Percentiles rank a stretch among this genome's conserved stretches.
phyloP scores from a whole-genome alignment of 2,797 vertebrate species.

The Chelon auratus region DNA sequence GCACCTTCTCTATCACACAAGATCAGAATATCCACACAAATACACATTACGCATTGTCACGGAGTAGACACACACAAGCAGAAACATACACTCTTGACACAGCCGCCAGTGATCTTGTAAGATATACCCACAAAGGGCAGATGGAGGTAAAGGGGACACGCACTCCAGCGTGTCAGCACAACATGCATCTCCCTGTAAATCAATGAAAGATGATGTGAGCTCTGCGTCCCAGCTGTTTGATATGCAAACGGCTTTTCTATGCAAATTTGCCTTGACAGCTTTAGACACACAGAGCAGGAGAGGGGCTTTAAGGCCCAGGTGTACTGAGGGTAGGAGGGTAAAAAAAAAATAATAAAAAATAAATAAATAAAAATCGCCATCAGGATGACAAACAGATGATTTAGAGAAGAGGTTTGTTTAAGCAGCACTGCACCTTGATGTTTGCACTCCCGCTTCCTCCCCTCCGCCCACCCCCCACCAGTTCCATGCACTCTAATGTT shows the following conservation, averaged over 20 bases:
- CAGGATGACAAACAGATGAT: constrained; percentile 37
- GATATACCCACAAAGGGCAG: constrained; percentile 81
- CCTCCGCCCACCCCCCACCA: not conserved
- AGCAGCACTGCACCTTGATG: constrained; percentile 1
- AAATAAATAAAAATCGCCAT: constrained; percentile 14
- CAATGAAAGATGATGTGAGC: constrained; percentile 79
- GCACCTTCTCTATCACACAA: constrained; percentile 24
- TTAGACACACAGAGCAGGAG: constrained; percentile 46
- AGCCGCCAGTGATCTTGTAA: constrained; percentile 75
- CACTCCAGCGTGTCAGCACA: constrained; percentile 73
- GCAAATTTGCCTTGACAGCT: constrained; percentile 68
- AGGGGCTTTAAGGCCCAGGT: constrained; percentile 61
- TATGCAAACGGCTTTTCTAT: constrained; percentile 81
- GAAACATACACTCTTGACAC: constrained; percentile 17
- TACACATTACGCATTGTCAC: not conserved
- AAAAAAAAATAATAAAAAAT: constrained; percentile 10
- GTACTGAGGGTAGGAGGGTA: constrained; percentile 14
- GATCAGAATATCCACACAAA: constrained; percentile 16
- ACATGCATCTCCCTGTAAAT: constrained; percentile 79
- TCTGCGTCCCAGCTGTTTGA: constrained; percentile 76
- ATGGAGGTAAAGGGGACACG: constrained; percentile 79
- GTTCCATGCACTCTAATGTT: constrained; percentile 34
- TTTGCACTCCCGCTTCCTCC: constrained; percentile 20
- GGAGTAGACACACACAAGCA: constrained; percentile 7
- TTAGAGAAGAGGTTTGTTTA: constrained; percentile 48